Percentiles rank a stretch among this genome's conserved stretches.
These are phyloP conservation scores for Echeneis naucrates DNA, from an alignment of 2,797 vertebrate species.

Conservation along the genomic window DNA sequence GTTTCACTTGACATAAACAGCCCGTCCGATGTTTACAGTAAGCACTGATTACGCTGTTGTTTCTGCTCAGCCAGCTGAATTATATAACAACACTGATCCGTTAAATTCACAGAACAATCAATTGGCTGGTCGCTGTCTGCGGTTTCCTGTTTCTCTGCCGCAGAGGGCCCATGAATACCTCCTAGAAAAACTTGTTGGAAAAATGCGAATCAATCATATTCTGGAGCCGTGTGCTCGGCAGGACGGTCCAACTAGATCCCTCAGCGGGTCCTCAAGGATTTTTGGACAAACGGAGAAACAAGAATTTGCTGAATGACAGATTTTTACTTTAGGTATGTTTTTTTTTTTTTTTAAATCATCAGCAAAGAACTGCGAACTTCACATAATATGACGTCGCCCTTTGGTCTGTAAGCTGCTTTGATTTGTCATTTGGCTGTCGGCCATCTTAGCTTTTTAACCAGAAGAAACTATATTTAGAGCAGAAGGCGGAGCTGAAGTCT, in stretches of 20 bases:
- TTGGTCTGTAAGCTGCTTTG: too few relatives aligned
- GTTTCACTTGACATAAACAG: constrained; percentile 9
- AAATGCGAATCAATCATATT: constrained; percentile 45
- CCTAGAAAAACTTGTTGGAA: constrained; percentile 8
- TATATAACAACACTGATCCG: constrained; percentile 29
- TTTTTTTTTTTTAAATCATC: too few relatives aligned
- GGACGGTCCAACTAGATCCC: constrained; percentile 24
- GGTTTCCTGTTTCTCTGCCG: constrained; percentile 6
- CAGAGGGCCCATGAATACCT: constrained; percentile 10
- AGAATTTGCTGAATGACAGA: constrained; percentile 4
- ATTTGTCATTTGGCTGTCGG: too few relatives aligned
- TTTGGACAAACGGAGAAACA: constrained; percentile 24
- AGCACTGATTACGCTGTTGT: constrained; percentile 40
- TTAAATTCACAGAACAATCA: constrained; percentile 16
- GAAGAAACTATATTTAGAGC: too few relatives aligned
- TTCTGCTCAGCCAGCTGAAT: constrained; percentile 29
- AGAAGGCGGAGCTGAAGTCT: too few relatives aligned
- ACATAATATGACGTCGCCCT: too few relatives aligned
- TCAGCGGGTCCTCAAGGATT: constrained; percentile 18
- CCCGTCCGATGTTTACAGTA: constrained; percentile 33
- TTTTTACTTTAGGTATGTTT: background rate
- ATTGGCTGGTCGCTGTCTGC: constrained; percentile 38
- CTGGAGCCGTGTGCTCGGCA: constrained; percentile 34
- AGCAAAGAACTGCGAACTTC: too few relatives aligned
- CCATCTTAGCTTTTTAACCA: too few relatives aligned